phyloP scores from a whole-genome alignment of 2,797 vertebrate genomes.

The Sebastes hopkinsi region DNA sequence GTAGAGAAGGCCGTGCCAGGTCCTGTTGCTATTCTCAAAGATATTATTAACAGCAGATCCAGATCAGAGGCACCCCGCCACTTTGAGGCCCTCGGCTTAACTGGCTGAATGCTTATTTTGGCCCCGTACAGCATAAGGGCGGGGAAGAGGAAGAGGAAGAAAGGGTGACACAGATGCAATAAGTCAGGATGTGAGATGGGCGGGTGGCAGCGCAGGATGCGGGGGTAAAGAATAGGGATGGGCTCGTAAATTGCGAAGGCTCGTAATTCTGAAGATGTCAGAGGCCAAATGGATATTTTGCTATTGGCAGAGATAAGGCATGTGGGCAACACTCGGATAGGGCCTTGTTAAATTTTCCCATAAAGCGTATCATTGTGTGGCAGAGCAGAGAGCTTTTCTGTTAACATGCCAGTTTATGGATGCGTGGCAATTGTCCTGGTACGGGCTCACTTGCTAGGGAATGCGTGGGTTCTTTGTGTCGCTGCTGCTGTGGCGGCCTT shows the following conservation, averaged over 20 bases:
- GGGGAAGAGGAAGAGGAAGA: neutral
- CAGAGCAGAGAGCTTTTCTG: constrained; percentile 58
- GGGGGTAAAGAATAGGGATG: constrained; percentile 37
- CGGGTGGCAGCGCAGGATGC: constrained; percentile 18
- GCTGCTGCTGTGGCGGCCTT: constrained; percentile 14
- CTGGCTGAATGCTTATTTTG: constrained; percentile 40
- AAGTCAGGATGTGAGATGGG: constrained; percentile 29
- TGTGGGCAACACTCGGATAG: constrained; percentile 62
- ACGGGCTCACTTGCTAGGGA: neutral
- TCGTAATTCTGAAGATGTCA: constrained; percentile 70
- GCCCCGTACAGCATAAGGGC: neutral
- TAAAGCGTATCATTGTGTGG: constrained; percentile 71
- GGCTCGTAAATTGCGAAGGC: constrained; percentile 59
- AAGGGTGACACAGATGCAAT: constrained; percentile 15
- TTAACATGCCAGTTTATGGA: constrained; percentile 65
- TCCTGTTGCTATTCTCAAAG: constrained; percentile 59
- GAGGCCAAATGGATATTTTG: constrained; percentile 70
- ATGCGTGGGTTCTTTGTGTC: constrained; percentile 4
- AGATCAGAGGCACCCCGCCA: constrained; percentile 56
- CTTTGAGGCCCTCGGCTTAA: constrained; percentile 45
- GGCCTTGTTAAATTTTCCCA: constrained; percentile 67
- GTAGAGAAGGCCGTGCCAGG: constrained; percentile 42
- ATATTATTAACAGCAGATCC: constrained; percentile 70
- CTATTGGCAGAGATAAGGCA: constrained; percentile 66
- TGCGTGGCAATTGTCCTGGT: constrained; percentile 39